Conservation (phyloP, 2,113 vertebrate species). For the Zootoca vivipara region DNA sequence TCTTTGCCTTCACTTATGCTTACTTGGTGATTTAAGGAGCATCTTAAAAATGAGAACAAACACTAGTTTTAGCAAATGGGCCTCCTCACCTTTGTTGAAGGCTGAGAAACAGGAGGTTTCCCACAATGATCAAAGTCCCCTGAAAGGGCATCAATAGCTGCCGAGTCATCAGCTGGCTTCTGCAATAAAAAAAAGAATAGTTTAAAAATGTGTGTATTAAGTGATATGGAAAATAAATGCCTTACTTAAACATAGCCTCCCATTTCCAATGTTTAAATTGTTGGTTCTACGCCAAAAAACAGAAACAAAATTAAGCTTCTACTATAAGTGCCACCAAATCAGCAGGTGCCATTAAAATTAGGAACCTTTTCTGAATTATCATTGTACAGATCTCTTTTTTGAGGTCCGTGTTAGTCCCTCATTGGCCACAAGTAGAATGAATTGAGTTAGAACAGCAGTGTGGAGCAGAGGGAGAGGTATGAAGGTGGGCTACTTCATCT, state of each 20-base stretch:
- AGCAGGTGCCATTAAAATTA: neutral
- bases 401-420: neutral
- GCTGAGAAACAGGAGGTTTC: conserved; percentile 49
- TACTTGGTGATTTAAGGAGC: neutral
- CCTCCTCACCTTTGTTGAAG: conserved; percentile 67
- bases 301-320: too few species aligned
- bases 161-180: conserved; percentile 59
- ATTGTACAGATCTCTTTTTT: neutral
- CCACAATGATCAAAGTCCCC: conserved; percentile 66
- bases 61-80: conserved; percentile 20
- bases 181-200: conserved; percentile 49
- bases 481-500: neutral
- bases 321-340: neutral
- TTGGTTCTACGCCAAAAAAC: too few species aligned
- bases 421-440: neutral
- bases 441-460: neutral
- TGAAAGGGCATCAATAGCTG: conserved; percentile 72
- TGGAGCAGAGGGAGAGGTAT: neutral
- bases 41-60: neutral
- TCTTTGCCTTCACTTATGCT: neutral
- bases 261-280: neutral
- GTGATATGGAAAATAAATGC: neutral
- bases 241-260: too few species aligned
- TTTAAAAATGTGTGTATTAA: neutral
- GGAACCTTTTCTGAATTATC: neutral